These are phyloP conservation scores for Sander lucioperca DNA, from an alignment of 2,113 vertebrate genomes.

Conservation along the genomic window DNA sequence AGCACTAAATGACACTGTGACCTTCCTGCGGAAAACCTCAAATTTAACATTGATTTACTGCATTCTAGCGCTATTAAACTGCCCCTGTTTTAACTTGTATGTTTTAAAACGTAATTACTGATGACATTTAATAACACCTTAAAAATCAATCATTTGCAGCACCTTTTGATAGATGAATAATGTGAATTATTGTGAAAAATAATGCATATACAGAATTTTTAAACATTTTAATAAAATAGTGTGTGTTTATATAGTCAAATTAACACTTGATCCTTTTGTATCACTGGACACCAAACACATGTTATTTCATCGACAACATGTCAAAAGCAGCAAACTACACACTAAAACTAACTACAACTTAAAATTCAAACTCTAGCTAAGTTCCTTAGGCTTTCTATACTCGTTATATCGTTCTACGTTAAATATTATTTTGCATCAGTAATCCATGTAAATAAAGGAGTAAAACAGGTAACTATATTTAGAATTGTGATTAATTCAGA, in stretches of 20 bases:
- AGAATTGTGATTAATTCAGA: background rate
- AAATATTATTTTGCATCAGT: background rate
- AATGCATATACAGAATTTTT: background rate
- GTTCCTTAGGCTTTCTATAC: background rate
- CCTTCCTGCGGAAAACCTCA: conserved; percentile 8
- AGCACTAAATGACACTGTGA: background rate
- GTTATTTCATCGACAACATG: background rate
- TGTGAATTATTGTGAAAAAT: background rate
- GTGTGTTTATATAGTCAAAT: too few species aligned
- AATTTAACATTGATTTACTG: conserved; percentile 34
- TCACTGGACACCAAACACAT: background rate
- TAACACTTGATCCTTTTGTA: background rate
- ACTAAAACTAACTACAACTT: background rate
- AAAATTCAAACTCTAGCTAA: background rate
- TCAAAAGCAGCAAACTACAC: background rate
- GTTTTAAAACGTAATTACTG: background rate
- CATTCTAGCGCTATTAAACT: background rate
- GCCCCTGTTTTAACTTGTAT: background rate
- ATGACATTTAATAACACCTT: background rate
- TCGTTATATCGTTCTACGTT: too few species aligned
- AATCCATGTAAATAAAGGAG: background rate
- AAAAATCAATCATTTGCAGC: background rate
- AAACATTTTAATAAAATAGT: background rate
- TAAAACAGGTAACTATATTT: background rate
- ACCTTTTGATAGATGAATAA: too few species aligned